Base-by-base conservation (phyloP, 2,888 invertebrate species). In the Portevinia maculata region DNA sequence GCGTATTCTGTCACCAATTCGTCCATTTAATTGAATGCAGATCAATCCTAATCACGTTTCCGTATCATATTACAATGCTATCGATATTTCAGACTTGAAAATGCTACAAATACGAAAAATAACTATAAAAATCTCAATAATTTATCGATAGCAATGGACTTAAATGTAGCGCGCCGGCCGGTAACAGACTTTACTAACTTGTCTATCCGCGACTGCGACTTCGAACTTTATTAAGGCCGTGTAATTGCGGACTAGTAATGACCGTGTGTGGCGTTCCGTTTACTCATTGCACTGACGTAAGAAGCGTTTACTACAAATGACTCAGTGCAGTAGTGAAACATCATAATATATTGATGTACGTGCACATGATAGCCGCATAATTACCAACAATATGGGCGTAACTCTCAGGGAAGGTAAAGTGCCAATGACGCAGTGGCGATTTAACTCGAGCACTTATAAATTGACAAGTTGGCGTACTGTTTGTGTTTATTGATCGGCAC, bases 381-480 rank as follows among this genome's bases (percentile, higher is more conserved):
- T 57, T 67, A 6, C 17, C 30, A 17, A 52, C 52, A 64, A 70
- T 34, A 81, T 65, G 64, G 64, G 81, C 64, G 65, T 71, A 81
- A 21, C 59, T 52, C 24, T 17, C 59, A 57, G 39, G 48, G 70
- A 46, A 70, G 39, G 64, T 41, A 24, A n/a, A 2, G 7, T 13
- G 52, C 52, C 46, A 59, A 81, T 76, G 50, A 70, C 70, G 55
- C 59, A 70, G 44, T 64, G 53, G 64, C 57, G 37, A 17, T 75
- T 79, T 62, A 69, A 81, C 59, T 70, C 70, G 30, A 64, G 70
- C 70, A 81, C 70, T 81, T 70, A 70, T 81, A 76, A 76, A 70
- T 81, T 76, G 53, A 76, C 46, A 70, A 64, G 30, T 37, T 64
- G 44, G 37, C 37, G 57, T 57, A 69, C 62, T 21, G 69, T 57